A percentile compares a stretch with the other conserved stretches of the same genome.
Evolutionary conservation across 2,888 invertebrate species (phyloP).

Genomic region (Drosophila sordidapex): DNA sequence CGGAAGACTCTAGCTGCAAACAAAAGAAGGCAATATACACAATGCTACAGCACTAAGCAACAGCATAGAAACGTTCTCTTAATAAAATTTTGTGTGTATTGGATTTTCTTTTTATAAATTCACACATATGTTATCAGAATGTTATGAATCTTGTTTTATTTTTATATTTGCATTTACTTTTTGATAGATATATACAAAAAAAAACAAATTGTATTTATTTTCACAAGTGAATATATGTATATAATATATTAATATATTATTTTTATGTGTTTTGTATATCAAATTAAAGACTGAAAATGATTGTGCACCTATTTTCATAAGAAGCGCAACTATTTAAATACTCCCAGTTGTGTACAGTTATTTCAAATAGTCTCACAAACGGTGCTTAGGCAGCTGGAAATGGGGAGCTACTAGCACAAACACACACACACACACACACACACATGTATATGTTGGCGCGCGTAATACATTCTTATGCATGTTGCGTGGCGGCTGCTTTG

Average conservation of each 20-base stretch:
- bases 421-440: not conserved
- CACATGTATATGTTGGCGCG: not conserved
- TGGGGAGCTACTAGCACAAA: conserved; percentile 35
- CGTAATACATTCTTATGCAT: conserved; percentile 31
- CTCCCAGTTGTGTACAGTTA: conserved; percentile 35
- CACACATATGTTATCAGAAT: not conserved
- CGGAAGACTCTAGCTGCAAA: conserved; percentile 59
- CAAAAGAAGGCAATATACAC: conserved; percentile 12
- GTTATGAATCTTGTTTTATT: not conserved
- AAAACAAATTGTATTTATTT: not conserved
- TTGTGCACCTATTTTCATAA: not conserved
- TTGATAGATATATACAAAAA: not conserved
- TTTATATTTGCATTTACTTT: not conserved
- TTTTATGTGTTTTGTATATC: not conserved
- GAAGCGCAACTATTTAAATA: conserved; percentile 9
- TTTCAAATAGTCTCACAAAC: conserved; percentile 62
- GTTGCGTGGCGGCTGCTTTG: conserved; percentile 10
- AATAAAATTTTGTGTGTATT: not conserved
- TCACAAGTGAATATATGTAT: not conserved
- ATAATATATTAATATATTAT: not conserved
- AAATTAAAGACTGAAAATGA: not conserved
- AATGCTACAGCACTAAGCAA: conserved; percentile 28
- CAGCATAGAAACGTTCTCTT: conserved; percentile 28
- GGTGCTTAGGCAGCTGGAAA: conserved; percentile 65
- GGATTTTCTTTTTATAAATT: not conserved